These are phyloP conservation scores for Cheirogaleus medius DNA, from an alignment of 2,113 vertebrate genomes.

Conservation along the genomic window DNA sequence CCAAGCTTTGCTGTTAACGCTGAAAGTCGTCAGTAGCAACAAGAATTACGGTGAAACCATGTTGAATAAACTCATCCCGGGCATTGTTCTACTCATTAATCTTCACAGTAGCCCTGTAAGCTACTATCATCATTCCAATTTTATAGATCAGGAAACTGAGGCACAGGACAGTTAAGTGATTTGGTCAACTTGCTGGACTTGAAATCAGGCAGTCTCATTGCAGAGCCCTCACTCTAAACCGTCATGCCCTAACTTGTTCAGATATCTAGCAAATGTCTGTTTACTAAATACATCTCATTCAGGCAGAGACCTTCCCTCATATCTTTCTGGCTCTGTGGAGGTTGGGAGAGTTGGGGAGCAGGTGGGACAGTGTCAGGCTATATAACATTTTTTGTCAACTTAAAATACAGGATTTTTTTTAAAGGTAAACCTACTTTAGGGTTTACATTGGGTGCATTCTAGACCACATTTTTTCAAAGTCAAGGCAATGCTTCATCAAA, in stretches of 20 bases:
- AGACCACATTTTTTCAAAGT: slow-evolving; percentile 33
- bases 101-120: not conserved
- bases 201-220: not conserved
- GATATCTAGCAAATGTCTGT: not conserved
- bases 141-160: not conserved
- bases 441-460: slow-evolving; percentile 20
- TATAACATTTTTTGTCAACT: not conserved
- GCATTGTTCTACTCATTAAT: not conserved
- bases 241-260: not conserved
- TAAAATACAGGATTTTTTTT: not conserved
- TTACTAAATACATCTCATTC: not conserved
- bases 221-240: not conserved
- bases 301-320: not conserved
- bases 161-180: not conserved
- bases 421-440: not conserved
- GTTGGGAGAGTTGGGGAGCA: too few relatives aligned
- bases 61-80: not conserved
- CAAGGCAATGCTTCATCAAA: not conserved
- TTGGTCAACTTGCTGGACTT: not conserved
- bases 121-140: not conserved
- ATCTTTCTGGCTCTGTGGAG: not conserved
- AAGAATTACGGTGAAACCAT: not conserved
- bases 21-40: not conserved
- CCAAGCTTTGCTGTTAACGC: not conserved
- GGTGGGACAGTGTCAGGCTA: not conserved